Percentiles rank a stretch among this genome's conserved stretches.
Conservation (phyloP, 2,888 invertebrate genomes). For the Liodrosophila aerea region DNA sequence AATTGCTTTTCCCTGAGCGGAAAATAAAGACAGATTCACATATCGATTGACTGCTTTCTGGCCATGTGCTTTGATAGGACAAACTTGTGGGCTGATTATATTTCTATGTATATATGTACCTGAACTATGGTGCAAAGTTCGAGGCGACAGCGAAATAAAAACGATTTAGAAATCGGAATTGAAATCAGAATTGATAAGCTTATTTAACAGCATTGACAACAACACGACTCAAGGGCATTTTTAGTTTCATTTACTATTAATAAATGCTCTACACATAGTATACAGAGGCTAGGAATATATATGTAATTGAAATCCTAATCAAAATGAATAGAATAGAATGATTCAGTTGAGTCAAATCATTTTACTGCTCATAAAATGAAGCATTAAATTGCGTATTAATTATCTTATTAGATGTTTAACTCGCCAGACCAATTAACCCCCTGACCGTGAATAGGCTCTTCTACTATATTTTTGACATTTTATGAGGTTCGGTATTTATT, state of each 20-base stretch:
- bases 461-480: no score
- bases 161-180: constrained; percentile 11
- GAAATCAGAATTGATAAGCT: constrained; percentile 54
- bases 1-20: constrained; percentile 12
- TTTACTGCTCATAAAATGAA: no score
- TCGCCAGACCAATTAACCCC: no score
- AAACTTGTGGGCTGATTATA: constrained; percentile 30
- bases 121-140: constrained; percentile 41
- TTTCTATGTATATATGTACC: constrained; percentile 6
- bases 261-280: not conserved
- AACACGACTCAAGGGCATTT: constrained; percentile 38
- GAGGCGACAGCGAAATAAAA: constrained; percentile 25
- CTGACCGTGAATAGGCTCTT: no score
- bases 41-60: constrained; percentile 24
- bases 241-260: constrained; percentile 31
- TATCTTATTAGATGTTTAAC: no score
- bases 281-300: no score
- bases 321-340: no score
- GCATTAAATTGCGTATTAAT: no score
- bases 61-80: constrained; percentile 20
- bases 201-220: constrained; percentile 37
- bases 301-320: no score
- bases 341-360: no score
- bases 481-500: no score
- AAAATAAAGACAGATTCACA: constrained; percentile 13